Percentiles rank a stretch among this genome's conserved stretches.
phyloP scores from a whole-genome alignment of 2,797 vertebrate genomes.

The Microctenopoma stevenorrisi region DNA sequence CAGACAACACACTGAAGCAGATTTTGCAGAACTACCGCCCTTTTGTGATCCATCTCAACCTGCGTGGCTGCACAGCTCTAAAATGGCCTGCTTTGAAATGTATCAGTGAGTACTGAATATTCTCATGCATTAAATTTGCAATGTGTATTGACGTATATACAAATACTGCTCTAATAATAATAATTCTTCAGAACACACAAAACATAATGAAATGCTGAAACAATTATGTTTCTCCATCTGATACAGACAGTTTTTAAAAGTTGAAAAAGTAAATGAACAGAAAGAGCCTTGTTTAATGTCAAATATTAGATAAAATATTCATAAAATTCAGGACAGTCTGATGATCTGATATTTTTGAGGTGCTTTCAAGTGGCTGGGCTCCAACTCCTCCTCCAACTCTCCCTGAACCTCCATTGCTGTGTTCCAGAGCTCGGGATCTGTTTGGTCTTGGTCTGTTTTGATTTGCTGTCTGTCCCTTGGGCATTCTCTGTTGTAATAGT shows the following conservation, averaged over 20 bases:
- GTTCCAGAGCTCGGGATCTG: constrained; percentile 69
- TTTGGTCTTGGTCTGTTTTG: constrained; percentile 58
- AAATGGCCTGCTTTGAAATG: constrained; percentile 64
- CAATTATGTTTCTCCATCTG: constrained; percentile 54
- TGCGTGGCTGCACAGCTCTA: constrained; percentile 71
- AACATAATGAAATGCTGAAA: constrained; percentile 27
- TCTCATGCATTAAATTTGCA: neutral
- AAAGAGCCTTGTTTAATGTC: constrained; percentile 4
- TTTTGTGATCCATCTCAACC: constrained; percentile 76
- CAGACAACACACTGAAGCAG: constrained; percentile 61
- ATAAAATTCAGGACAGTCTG: constrained; percentile 68
- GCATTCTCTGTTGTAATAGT: constrained; percentile 90
- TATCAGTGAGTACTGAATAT: constrained; percentile 70
- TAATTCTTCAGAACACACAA: constrained; percentile 33
- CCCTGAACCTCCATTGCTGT: constrained; percentile 81
- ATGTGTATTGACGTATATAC: neutral
- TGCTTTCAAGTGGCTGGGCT: constrained; percentile 70
- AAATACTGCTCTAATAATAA: neutral
- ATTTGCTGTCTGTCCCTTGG: constrained; percentile 86
- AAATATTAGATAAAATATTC: constrained; percentile 14
- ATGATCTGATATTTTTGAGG: constrained; percentile 75
- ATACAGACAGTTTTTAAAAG: constrained; percentile 67
- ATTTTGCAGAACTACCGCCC: constrained; percentile 71
- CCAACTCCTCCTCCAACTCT: constrained; percentile 85
- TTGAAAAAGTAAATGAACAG: constrained; percentile 15